These are phyloP conservation scores for Eueremaeus valkanovi DNA, from an alignment of 2,888 invertebrate species.

Conservation along the genomic window DNA sequence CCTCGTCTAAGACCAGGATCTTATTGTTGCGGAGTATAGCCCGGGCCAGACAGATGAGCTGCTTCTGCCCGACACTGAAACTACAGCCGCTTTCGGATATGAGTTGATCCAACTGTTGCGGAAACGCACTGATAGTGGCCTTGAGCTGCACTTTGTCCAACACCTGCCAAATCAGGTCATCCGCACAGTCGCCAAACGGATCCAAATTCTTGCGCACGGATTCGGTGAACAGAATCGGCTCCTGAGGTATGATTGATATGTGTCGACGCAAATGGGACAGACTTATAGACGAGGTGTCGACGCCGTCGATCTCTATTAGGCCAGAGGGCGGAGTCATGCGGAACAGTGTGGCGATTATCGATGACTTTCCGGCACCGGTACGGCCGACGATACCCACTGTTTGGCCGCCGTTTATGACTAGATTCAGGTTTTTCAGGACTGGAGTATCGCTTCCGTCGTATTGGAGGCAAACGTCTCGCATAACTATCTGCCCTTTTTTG, in stretches of 20 bases:
- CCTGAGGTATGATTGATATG: constrained; percentile 88
- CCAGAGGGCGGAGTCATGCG: constrained; percentile 55
- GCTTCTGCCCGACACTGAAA: constrained; percentile 84
- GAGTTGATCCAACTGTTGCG: constrained; percentile 64
- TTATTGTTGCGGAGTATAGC: constrained; percentile 78
- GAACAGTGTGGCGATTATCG: constrained; percentile 55
- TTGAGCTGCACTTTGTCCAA: constrained; percentile 76
- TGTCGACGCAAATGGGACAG: constrained; percentile 68
- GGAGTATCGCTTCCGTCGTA: constrained; percentile 66
- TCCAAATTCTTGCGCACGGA: constrained; percentile 82
- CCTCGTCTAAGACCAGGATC: constrained; percentile 82
- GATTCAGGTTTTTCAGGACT: constrained; percentile 61
- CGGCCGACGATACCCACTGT: constrained; percentile 72
- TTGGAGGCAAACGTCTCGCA: constrained; percentile 58
- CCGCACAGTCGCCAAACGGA: constrained; percentile 75
- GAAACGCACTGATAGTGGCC: constrained; percentile 61
- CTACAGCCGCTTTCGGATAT: constrained; percentile 71
- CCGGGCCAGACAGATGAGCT: constrained; percentile 80
- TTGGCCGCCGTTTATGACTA: constrained; percentile 53
- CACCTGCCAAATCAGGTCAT: constrained; percentile 76
- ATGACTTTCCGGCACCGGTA: constrained; percentile 61
- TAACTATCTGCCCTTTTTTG: constrained; percentile 49
- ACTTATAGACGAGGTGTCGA: constrained; percentile 53
- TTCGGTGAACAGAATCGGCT: constrained; percentile 81
- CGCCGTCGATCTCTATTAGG: constrained; percentile 53